phyloP scores from a whole-genome alignment of 1,140 invertebrate genomes.

The Eubasilissa regina region DNA sequence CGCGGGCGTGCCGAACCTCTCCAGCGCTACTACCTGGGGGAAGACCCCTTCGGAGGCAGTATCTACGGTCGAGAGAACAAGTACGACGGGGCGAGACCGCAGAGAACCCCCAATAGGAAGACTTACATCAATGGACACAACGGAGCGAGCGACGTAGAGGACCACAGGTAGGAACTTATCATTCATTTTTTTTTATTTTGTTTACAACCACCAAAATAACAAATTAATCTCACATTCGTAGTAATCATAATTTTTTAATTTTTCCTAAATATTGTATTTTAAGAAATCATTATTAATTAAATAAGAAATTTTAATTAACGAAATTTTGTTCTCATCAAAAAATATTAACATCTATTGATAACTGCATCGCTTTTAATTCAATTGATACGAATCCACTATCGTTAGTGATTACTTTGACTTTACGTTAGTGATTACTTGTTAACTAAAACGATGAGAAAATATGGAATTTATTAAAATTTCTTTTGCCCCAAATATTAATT shows the following conservation, averaged over 20 bases:
- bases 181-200: neutral
- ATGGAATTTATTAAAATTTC: too few relatives aligned
- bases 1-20: constrained; percentile 72
- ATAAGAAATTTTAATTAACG: neutral
- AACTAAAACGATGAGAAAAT: neutral
- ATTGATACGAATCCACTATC: neutral
- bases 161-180: constrained; percentile 63
- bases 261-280: neutral
- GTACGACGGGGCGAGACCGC: constrained; percentile 77
- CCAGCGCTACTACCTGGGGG: constrained; percentile 86
- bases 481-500: too few relatives aligned
- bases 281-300: neutral
- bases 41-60: constrained; percentile 86
- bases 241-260: too few relatives aligned
- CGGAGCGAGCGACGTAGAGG: constrained; percentile 61
- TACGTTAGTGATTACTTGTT: neutral
- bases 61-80: constrained; percentile 86
- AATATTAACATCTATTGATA: neutral
- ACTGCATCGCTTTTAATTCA: neutral
- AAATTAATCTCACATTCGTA: neutral
- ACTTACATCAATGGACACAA: constrained; percentile 67
- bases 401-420: neutral
- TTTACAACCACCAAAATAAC: neutral
- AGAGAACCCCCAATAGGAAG: constrained; percentile 63
- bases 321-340: neutral